Evolutionary conservation across 2,888 invertebrate species (phyloP).

Genomic region (Macrosoma leucophasiata): DNA sequence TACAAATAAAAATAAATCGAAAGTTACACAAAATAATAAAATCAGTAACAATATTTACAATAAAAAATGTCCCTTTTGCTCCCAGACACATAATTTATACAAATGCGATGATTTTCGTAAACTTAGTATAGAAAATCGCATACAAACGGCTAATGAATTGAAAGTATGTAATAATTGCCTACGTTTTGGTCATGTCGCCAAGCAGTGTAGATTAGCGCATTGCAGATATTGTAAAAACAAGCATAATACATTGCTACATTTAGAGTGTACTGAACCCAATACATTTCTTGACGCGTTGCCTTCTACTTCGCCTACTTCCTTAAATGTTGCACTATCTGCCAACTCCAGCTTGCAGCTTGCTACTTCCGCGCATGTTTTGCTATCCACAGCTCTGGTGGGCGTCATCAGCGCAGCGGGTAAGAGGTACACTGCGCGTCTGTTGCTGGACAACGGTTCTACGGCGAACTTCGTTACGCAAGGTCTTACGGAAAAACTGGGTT

Average conservation of each 20-base stretch:
- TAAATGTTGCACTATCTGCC: background rate
- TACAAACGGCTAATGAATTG: conserved; percentile 5
- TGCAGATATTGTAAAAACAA: conserved; percentile 12
- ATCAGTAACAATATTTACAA: too few relatives aligned
- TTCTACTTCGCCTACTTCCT: too few relatives aligned
- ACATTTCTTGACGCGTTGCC: background rate
- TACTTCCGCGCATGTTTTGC: conserved; percentile 10
- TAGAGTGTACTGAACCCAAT: conserved; percentile 1
- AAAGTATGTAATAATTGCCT: conserved; percentile 15
- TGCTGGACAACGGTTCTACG: conserved; percentile 18
- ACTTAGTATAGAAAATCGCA: conserved; percentile 4
- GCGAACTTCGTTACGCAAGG: conserved; percentile 16
- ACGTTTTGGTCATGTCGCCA: conserved; percentile 8
- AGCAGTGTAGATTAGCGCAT: conserved; percentile 1
- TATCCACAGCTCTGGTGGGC: conserved; percentile 26
- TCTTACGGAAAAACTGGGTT: conserved; percentile 14
- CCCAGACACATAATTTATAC: conserved; percentile 7
- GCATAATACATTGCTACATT: conserved; percentile 12
- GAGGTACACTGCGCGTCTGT: background rate
- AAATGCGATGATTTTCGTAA: conserved; percentile 7
- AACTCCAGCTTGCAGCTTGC: too few relatives aligned
- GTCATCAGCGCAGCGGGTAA: conserved; percentile 3
- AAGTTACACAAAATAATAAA: too few relatives aligned
- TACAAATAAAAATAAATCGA: background rate
- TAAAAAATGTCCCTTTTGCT: conserved; percentile 8